Evolutionary conservation across 2,797 vertebrate species (phyloP).

Genomic region (Bucorvus abyssinicus): DNA sequence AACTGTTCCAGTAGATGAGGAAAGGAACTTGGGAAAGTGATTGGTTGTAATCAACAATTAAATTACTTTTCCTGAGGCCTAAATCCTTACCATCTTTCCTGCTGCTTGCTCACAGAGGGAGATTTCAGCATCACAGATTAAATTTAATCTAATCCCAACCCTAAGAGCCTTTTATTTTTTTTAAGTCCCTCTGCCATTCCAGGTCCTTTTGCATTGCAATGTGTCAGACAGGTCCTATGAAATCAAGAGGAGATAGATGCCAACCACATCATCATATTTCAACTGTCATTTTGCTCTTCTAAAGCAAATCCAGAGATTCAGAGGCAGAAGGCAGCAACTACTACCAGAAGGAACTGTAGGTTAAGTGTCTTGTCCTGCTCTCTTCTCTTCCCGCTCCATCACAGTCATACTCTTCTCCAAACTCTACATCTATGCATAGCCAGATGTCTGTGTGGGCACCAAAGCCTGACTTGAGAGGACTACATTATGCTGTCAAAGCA

Average conservation of each 20-base stretch:
- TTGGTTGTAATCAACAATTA: constrained; percentile 5
- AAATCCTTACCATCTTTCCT: constrained; percentile 17
- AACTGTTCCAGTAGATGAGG: neutral
- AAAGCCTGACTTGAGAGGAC: neutral
- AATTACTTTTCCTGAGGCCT: neutral
- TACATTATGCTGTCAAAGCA: neutral
- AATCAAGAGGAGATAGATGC: neutral
- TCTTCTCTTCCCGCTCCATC: neutral
- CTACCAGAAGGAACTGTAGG: neutral
- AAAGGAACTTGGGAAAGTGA: constrained; percentile 8
- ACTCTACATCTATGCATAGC: neutral
- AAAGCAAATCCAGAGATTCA: neutral
- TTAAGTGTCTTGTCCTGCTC: neutral
- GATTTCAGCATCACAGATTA: neutral
- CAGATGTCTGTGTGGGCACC: neutral
- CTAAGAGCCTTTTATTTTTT: neutral
- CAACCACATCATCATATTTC: neutral
- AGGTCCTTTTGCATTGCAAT: neutral
- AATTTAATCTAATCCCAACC: neutral
- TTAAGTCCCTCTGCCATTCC: neutral
- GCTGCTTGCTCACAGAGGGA: constrained; percentile 13
- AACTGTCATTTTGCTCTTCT: neutral
- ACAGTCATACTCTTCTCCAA: neutral
- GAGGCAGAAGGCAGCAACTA: neutral
- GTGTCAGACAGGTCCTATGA: neutral